These are phyloP conservation scores for Drosophila paramelanica DNA, from an alignment of 2,888 invertebrate species.

Conservation along the genomic window DNA sequence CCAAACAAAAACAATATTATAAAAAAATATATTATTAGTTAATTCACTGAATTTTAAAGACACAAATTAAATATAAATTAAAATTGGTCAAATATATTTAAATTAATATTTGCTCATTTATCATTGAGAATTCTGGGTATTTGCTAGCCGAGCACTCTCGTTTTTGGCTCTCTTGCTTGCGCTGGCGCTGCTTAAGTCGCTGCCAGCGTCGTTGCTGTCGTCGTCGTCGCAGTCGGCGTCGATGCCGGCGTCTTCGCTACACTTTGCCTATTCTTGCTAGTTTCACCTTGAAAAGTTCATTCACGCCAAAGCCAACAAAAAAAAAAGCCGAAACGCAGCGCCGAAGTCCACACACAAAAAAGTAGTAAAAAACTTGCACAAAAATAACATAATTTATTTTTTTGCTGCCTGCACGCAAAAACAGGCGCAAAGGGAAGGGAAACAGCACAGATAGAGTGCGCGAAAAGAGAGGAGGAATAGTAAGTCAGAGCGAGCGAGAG, in stretches of 20 bases:
- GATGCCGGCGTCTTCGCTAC: slow-evolving; percentile 35
- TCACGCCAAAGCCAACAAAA: slow-evolving; percentile 72
- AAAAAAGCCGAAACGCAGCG: slow-evolving; percentile 75
- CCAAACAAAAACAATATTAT: too few species aligned
- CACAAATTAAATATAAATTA: too few species aligned
- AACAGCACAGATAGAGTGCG: slow-evolving; percentile 1
- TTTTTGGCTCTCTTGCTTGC: not conserved
- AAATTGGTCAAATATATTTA: not conserved
- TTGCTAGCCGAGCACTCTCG: not conserved
- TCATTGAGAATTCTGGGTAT: slow-evolving; percentile 5
- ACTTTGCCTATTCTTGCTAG: slow-evolving; percentile 76
- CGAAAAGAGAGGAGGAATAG: not conserved
- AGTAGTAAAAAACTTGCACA: slow-evolving; percentile 75
- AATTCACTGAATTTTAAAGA: too few species aligned
- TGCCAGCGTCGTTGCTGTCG: not conserved
- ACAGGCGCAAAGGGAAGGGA: slow-evolving; percentile 25
- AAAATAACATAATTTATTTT: slow-evolving; percentile 80
- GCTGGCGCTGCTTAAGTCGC: slow-evolving; percentile 19
- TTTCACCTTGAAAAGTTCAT: slow-evolving; percentile 84
- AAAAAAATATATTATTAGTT: too few species aligned
- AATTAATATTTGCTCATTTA: not conserved
- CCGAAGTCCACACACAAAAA: slow-evolving; percentile 53
- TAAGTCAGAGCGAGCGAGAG: not conserved
- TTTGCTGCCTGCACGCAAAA: slow-evolving; percentile 66
- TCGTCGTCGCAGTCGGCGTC: slow-evolving; percentile 2